Evolutionary conservation across 2,888 invertebrate species (phyloP).

Genomic region (Lingula anatina): DNA sequence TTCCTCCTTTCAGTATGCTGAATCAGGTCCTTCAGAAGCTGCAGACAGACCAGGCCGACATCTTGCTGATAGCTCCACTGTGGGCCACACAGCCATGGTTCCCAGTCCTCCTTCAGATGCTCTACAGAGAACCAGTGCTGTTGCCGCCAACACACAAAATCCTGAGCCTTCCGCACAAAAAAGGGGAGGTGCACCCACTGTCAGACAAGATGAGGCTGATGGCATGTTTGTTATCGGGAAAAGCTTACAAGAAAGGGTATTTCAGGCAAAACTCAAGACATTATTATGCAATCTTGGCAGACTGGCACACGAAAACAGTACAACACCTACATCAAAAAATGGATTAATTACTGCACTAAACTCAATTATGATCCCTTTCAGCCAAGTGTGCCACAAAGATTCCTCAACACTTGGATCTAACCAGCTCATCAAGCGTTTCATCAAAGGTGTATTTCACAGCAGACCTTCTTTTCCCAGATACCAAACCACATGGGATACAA

Average conservation of each 20-base stretch:
- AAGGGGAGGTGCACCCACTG: slow-evolving; percentile 2
- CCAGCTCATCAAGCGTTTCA: too few relatives aligned
- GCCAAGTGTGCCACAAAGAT: too few relatives aligned
- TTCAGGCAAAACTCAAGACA: slow-evolving; percentile 6
- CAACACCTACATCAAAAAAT: too few relatives aligned
- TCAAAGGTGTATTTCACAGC: too few relatives aligned
- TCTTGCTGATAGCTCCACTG: slow-evolving; percentile 8
- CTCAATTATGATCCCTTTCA: too few relatives aligned
- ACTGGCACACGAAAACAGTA: too few relatives aligned
- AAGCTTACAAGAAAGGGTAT: slow-evolving; percentile 6
- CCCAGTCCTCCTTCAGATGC: slow-evolving; percentile 1
- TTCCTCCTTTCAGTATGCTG: slow-evolving; percentile 9
- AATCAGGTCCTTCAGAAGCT: slow-evolving; percentile 4
- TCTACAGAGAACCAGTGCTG: slow-evolving; percentile 3
- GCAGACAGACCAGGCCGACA: slow-evolving; percentile 5
- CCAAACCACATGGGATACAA: too few relatives aligned
- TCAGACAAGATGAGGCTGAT: slow-evolving; percentile 2
- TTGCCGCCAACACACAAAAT: background rate
- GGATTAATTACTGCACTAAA: too few relatives aligned
- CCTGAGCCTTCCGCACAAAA: background rate
- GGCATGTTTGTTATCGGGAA: slow-evolving; percentile 9
- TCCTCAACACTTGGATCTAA: too few relatives aligned
- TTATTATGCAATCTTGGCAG: slow-evolving; percentile 5
- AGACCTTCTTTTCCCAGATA: too few relatives aligned
- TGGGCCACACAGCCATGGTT: slow-evolving; percentile 12